phyloP scores from a whole-genome alignment of 2,113 vertebrate species.

The Dolichallabes microphthalmus region DNA sequence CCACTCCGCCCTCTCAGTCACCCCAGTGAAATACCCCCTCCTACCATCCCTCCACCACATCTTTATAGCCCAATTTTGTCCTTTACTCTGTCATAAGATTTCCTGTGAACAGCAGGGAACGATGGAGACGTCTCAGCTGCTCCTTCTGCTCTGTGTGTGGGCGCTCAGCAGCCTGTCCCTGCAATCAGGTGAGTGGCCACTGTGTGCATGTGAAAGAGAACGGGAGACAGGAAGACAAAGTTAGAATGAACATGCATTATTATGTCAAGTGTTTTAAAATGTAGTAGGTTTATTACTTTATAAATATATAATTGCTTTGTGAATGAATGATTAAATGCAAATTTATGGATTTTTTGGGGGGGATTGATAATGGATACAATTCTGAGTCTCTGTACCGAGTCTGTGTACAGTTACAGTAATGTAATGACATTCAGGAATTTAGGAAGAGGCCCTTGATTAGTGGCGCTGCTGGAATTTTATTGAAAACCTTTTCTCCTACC shows the following conservation, averaged over 20 bases:
- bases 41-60: conserved; percentile 31
- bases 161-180: conserved; percentile 63
- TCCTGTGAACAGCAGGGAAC: conserved; percentile 48
- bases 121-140: conserved; percentile 67
- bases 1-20: conserved; percentile 36
- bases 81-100: conserved; percentile 60
- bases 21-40: conserved; percentile 31
- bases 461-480: background rate
- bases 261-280: background rate
- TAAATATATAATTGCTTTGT: background rate
- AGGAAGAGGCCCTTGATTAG: background rate
- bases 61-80: conserved; percentile 37
- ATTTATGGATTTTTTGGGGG: background rate
- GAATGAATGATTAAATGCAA: background rate
- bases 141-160: conserved; percentile 67
- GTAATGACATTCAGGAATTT: background rate
- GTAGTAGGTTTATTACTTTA: background rate
- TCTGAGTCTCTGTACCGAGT: background rate
- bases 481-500: background rate
- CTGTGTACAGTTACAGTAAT: background rate
- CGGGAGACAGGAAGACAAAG: background rate
- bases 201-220: background rate
- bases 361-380: background rate
- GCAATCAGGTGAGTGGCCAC: conserved; percentile 63
- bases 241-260: background rate